Evolutionary conservation across 2,888 invertebrate genomes (phyloP), one percentile per base, ranked within the genome.

Genomic region (Melanostoma scalare): DNA sequence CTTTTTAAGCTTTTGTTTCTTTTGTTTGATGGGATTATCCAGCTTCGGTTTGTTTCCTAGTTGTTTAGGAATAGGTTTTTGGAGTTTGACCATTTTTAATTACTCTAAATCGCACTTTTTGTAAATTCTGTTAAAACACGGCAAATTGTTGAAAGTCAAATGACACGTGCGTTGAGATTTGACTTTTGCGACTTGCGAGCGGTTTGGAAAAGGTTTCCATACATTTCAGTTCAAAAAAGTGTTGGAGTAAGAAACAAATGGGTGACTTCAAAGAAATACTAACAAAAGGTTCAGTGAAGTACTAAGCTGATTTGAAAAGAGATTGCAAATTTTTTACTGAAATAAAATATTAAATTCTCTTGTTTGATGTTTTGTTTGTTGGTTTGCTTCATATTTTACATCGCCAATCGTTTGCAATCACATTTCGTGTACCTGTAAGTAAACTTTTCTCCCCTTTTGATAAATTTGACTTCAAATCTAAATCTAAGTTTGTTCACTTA

Each of bases 41-140:
- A 73, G 35, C 35, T 74, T 77, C 0, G 77, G 10, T 20, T 77
- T 82, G 8, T 69, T 73, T 31, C 53, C 78, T 20, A 82, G 1
- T 48, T 68, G 78, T 48, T 78, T 82, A 33, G 82, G 78, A 58
- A 74, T 48, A 2, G 82, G 73, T 69, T 82, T 82, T 10, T 82
- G 82, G 44, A 82, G 1, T 69, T 82, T 82, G 0, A 69, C 82
- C 82, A 82, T 82, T 4, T 38, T 58, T 20, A 20, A 20, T 20
- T 1, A 20, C 20, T 6, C 2, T 20, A 0, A 31, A n/a, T 31
- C 31, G 5, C 3, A 52, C 53, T 33, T 48, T 20, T 2, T n/a
- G n/a, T 4, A 40, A 35, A 30, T 46, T 30, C 35, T 40, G 31
- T 6, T 36, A 10, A 4, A 52, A 61, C 61, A 52, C 77, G 52